Evolutionary conservation across 2,113 vertebrate species (phyloP), one percentile per base, ranked within the genome.

Genomic region (Apeltes quadracus): DNA sequence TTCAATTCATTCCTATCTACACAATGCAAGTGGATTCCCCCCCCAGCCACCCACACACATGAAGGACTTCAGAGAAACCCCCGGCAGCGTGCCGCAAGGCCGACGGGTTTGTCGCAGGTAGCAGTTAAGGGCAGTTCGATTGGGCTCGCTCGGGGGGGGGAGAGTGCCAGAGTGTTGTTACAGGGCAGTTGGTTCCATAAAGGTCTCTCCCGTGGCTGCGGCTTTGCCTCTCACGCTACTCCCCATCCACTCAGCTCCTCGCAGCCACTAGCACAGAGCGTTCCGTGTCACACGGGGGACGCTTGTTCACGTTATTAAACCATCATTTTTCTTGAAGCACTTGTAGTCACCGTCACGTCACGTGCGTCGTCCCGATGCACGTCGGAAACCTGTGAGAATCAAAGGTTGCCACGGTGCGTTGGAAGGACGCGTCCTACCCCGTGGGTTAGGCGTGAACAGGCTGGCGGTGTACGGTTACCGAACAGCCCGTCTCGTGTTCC

Each of bases 131-230:
- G 86, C 71, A 84, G 83, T 91, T 89, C 89, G 89, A 86, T 65
- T 69, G 82, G 78, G 68, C 84, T 87, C 73, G 75, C 89, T 84
- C 86, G 91, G 87, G 88, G 32, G n/a, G 87, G 82, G 63, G 77
- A 71, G 87, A 71, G 67, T 85, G 85, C 72, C 86, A 90, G 85
- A 89, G 86, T 85, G 87, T 90, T 88, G 91, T 92, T 92, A 94
- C 85, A 92, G 87, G 87, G 92, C 86, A 91, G 84, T 78, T 62
- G n/a, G 82, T 56, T 82, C 69, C 89, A 89, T 91, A 91, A 91
- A 92, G 86, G 91, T 88, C 32, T 90, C 85, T 91, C 84, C 80
- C 66, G 75, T 82, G 84, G 88, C 87, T 88, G 79, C 75, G 79
- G 73, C 76, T 67, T 85, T 85, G 83, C 72, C 78, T 90, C 84